Evolutionary conservation across 2,888 invertebrate species (phyloP).

Genomic region (Pegoplata infirma): DNA sequence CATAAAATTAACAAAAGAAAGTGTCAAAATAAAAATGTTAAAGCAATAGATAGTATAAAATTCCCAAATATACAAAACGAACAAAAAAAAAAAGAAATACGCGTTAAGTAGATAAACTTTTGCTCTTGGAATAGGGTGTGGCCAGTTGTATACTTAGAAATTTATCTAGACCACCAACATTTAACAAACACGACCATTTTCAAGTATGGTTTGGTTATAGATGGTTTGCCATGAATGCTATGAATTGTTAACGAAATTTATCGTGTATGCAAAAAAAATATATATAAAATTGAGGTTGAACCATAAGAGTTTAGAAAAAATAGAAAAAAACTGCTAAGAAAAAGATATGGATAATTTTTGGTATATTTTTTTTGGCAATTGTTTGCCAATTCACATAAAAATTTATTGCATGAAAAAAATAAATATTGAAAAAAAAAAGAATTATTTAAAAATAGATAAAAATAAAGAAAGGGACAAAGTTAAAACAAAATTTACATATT

Average conservation of each 20-base stretch:
- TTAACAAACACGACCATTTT: constrained; percentile 11
- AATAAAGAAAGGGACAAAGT: constrained; percentile 1
- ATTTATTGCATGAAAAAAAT: constrained; percentile 57
- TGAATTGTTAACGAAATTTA: constrained; percentile 53
- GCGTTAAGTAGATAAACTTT: constrained; percentile 60
- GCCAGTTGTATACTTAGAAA: no score
- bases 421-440: background rate
- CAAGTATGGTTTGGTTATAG: constrained; percentile 1
- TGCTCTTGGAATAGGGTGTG: constrained; percentile 53
- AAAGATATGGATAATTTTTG: constrained; percentile 30
- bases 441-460: constrained; percentile 51
- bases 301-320: background rate
- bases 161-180: constrained; percentile 21
- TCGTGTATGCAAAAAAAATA: constrained; percentile 51
- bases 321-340: constrained; percentile 1
- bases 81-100: constrained; percentile 35
- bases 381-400: constrained; percentile 62
- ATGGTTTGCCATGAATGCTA: constrained; percentile 26
- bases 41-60: no score
- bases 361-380: constrained; percentile 48
- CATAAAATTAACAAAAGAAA: constrained; percentile 50
- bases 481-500: constrained; percentile 35
- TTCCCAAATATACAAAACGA: background rate
- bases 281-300: constrained; percentile 12
- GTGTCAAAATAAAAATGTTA: constrained; percentile 51